Evolutionary conservation across 1,140 invertebrate species (phyloP), one percentile per base, ranked within the genome.

Genomic region (Drosophila trapezifrons): DNA sequence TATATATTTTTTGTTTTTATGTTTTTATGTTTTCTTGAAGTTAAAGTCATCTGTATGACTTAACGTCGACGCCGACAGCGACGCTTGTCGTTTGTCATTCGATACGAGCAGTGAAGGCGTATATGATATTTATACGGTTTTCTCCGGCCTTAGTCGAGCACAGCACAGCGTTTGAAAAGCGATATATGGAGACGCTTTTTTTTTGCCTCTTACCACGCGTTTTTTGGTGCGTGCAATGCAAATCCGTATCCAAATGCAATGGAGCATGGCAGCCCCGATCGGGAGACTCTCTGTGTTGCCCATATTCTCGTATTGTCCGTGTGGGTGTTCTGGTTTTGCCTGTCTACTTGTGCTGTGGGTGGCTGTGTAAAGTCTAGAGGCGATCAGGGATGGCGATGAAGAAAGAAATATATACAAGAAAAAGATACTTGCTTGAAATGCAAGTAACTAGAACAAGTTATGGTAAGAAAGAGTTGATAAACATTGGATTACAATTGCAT

Each of bases 201-300:
- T 46, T 35, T 45, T 37, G 13, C 37, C 35, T 38, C 12, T 20
- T 76, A 82, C 75, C 78, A 80, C 81, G 78, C 82, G 83, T 74
- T 77, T 87, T 78, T 66, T 87, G 79, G 84, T 87, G 79, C 83
- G 83, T 87, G 82, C 79, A 87, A 82, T 78, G 69, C 83, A 82
- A 86, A 86, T 87, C 70, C 82, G 86, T 77, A 82, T 66, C 64
- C 74, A 65, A 82, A 79, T 78, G 65, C 82, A 86, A 79, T 86
- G 76, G 52, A 79, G 63, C 83, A n/a, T 78, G 70, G 58, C 55
- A 57, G 57, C 38, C 59, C 32, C 42, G 43, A 66, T 55, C 46
- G 32, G 32, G 51, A 47, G 20, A 35, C 55, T 70, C 38, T 55
- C 65, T 54, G 60, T 57, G 42, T 58, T 32, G 46, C 35, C 43